Percentiles rank a stretch among this genome's conserved stretches.
These are phyloP conservation scores for Xenopus borealis DNA, from an alignment of 2,113 vertebrate species.

Conservation along the genomic window DNA sequence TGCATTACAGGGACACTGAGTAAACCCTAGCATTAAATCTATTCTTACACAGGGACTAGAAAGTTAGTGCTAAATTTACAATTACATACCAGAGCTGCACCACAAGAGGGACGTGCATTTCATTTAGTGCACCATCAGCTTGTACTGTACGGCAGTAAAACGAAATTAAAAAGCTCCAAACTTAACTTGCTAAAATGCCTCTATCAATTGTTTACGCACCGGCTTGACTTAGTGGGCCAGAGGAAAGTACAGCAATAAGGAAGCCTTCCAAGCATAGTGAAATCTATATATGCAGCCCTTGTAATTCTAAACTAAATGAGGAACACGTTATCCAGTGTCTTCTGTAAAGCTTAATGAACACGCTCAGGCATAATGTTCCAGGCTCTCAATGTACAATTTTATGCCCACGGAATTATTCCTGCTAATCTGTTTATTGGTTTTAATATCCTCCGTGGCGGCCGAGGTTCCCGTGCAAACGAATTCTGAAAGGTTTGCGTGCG, in stretches of 20 bases:
- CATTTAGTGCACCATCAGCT: slow-evolving; percentile 36
- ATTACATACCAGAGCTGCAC: slow-evolving; percentile 3
- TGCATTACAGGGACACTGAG: no score
- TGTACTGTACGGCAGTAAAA: slow-evolving; percentile 20
- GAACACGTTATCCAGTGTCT: slow-evolving; percentile 11
- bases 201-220: slow-evolving; percentile 25
- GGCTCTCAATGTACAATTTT: slow-evolving; percentile 6
- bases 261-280: slow-evolving; percentile 32
- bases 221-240: slow-evolving; percentile 9
- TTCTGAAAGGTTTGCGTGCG: not conserved
- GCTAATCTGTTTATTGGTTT: slow-evolving; percentile 27
- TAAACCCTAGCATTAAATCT: no score
- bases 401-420: slow-evolving; percentile 5
- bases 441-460: not conserved
- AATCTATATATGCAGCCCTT: slow-evolving; percentile 12
- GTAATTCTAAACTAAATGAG: slow-evolving; percentile 33
- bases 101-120: slow-evolving; percentile 10
- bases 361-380: slow-evolving; percentile 6
- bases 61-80: not conserved
- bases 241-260: slow-evolving; percentile 32
- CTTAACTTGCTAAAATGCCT: slow-evolving; percentile 21
- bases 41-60: no score
- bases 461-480: not conserved
- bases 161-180: slow-evolving; percentile 32
- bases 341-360: slow-evolving; percentile 26